These are phyloP conservation scores for Microcebus jonahi DNA, from an alignment of 2,113 vertebrate genomes.

Conservation along the genomic window DNA sequence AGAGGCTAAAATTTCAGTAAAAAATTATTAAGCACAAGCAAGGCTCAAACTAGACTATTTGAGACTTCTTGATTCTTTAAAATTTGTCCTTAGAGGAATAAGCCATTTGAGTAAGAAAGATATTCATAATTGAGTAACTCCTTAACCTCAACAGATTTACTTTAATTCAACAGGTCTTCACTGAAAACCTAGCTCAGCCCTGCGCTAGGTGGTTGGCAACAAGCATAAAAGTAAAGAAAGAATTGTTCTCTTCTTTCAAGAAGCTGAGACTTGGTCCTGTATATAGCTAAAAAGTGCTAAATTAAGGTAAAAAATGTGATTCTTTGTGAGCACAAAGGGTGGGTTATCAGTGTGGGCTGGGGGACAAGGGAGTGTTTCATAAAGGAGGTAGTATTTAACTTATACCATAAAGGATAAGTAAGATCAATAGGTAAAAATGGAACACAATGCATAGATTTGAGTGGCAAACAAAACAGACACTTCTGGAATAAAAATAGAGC, in stretches of 20 bases:
- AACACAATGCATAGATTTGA: constrained; percentile 22
- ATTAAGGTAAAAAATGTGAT: constrained; percentile 14
- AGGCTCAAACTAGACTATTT: constrained; percentile 41
- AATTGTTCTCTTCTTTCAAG: constrained; percentile 30
- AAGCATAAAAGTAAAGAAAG: not conserved
- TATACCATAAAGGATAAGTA: constrained; percentile 45
- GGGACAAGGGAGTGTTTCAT: not conserved
- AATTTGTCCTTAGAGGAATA: constrained; percentile 37
- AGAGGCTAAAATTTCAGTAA: constrained; percentile 3
- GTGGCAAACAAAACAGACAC: not conserved
- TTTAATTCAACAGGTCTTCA: constrained; percentile 44
- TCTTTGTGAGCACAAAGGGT: constrained; percentile 15
- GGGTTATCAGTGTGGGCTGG: constrained; percentile 6
- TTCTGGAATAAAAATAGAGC: constrained; percentile 36
- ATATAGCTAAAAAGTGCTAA: constrained; percentile 39
- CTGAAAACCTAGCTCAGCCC: not conserved
- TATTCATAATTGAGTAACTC: constrained; percentile 38
- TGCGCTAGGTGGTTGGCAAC: not conserved
- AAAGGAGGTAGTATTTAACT: constrained; percentile 15
- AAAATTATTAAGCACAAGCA: constrained; percentile 28
- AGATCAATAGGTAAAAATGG: constrained; percentile 14
- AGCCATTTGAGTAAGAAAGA: constrained; percentile 50
- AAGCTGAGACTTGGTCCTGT: not conserved
- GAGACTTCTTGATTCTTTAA: constrained; percentile 40
- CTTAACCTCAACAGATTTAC: constrained; percentile 47